Evolutionary conservation across 2,797 vertebrate species (phyloP).

Genomic region (Selene dorsalis): DNA sequence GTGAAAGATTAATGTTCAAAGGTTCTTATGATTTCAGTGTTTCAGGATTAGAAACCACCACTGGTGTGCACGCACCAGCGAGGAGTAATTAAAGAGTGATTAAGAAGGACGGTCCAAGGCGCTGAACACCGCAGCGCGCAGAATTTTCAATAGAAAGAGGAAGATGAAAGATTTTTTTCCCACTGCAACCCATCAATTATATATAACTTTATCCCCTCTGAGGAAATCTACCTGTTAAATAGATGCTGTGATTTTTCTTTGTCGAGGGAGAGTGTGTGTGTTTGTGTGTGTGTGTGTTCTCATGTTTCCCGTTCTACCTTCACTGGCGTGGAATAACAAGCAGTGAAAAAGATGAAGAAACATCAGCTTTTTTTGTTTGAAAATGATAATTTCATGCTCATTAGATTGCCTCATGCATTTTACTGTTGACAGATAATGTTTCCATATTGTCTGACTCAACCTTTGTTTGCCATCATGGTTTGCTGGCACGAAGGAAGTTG

Average conservation of each 20-base stretch:
- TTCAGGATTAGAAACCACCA: conserved; percentile 46
- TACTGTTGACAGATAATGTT: conserved; percentile 2
- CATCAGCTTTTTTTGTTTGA: neutral
- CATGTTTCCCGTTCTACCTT: conserved; percentile 25
- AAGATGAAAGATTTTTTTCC: conserved; percentile 48
- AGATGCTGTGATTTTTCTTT: conserved; percentile 54
- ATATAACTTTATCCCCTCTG: conserved; percentile 46
- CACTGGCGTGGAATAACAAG: conserved; percentile 7
- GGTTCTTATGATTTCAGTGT: conserved; percentile 48
- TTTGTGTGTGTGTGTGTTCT: neutral
- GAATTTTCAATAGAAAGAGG: conserved; percentile 58
- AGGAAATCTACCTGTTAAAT: conserved; percentile 60
- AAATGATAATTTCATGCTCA: conserved; percentile 11
- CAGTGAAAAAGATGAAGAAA: neutral
- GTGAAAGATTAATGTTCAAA: conserved; percentile 47
- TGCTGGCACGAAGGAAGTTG: conserved; percentile 25
- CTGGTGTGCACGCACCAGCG: conserved; percentile 43
- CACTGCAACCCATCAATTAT: conserved; percentile 63
- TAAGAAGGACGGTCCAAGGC: conserved; percentile 45
- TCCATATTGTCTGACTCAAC: conserved; percentile 4
- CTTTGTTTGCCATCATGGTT: conserved; percentile 43
- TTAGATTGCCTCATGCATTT: conserved; percentile 3
- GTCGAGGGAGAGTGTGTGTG: neutral
- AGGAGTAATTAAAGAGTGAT: conserved; percentile 67
- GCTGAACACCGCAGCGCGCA: conserved; percentile 21